These are phyloP conservation scores for Tachina grossa DNA, from an alignment of 2,888 invertebrate species.

Conservation along the genomic window DNA sequence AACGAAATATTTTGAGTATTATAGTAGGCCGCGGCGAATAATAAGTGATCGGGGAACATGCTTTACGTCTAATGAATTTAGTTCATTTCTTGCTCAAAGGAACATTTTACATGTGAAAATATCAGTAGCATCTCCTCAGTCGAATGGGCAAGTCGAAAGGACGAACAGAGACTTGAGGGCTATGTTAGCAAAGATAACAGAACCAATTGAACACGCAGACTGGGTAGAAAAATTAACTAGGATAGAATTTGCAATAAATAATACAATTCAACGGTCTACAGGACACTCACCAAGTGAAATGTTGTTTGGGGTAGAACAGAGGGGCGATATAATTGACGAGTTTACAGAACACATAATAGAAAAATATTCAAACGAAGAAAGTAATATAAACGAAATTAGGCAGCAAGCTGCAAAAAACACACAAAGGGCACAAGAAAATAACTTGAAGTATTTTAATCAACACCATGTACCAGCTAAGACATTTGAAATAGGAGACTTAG, in stretches of 20 bases:
- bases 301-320: conserved; percentile 60
- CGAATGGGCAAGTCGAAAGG: conserved; percentile 59
- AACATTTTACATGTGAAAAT: conserved; percentile 58
- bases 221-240: conserved; percentile 43
- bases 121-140: conserved; percentile 53
- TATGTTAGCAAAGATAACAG: conserved; percentile 54
- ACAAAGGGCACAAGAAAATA: conserved; percentile 21
- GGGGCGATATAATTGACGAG: conserved; percentile 52
- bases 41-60: conserved; percentile 50
- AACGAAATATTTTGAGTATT: conserved; percentile 37
- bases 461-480: background rate
- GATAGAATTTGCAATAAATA: conserved; percentile 59
- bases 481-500: no score
- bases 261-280: conserved; percentile 48
- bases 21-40: conserved; percentile 52
- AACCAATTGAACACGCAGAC: conserved; percentile 48
- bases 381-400: background rate
- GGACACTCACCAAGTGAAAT: conserved; percentile 45
- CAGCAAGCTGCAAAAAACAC: conserved; percentile 7
- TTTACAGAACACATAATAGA: conserved; percentile 25
- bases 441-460: conserved; percentile 13
- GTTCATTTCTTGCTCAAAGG: conserved; percentile 20
- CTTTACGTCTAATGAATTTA: conserved; percentile 56
- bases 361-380: background rate
- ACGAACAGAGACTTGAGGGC: conserved; percentile 28